These are phyloP conservation scores for Drosophila biarmipes DNA, from an alignment of 1,140 invertebrate genomes.

Conservation along the genomic window DNA sequence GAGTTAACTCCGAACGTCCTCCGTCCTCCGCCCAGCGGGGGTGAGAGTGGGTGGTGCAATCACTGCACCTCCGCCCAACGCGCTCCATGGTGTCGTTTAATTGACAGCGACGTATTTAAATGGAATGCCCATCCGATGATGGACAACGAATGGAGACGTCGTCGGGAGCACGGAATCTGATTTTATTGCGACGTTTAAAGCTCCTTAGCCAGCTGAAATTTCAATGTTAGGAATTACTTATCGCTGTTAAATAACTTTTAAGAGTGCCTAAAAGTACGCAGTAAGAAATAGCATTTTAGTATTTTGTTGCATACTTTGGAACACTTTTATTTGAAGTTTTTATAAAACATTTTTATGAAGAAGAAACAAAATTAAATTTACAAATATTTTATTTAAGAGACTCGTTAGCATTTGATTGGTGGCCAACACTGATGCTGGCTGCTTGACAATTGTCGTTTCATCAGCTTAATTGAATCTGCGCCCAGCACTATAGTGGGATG, in stretches of 20 bases:
- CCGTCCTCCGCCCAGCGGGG: neutral
- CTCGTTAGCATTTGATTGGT: neutral
- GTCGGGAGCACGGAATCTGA: slow-evolving; percentile 43
- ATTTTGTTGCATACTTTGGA: neutral
- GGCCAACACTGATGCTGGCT: slow-evolving; percentile 9
- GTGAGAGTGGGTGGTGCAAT: slow-evolving; percentile 20
- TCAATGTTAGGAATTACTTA: neutral
- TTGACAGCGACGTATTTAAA: slow-evolving; percentile 66
- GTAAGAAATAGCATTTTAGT: too few species aligned
- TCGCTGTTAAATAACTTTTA: too few species aligned
- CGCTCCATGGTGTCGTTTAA: slow-evolving; percentile 43
- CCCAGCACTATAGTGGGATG: slow-evolving; percentile 16
- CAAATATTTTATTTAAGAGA: neutral
- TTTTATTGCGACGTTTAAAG: slow-evolving; percentile 48
- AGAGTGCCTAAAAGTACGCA: too few species aligned
- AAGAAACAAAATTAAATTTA: too few species aligned
- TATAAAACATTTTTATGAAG: too few species aligned
- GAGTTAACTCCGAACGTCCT: slow-evolving; percentile 35
- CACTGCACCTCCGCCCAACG: slow-evolving; percentile 25
- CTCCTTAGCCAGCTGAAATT: slow-evolving; percentile 2
- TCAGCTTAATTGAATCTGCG: slow-evolving; percentile 77
- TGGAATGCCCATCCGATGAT: slow-evolving; percentile 37
- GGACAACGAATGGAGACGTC: slow-evolving; percentile 32
- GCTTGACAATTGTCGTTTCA: slow-evolving; percentile 73
- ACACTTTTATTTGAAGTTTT: too few species aligned